These are phyloP conservation scores for Tenthredo distinguenda DNA, from an alignment of 2,888 invertebrate species.

Conservation along the genomic window DNA sequence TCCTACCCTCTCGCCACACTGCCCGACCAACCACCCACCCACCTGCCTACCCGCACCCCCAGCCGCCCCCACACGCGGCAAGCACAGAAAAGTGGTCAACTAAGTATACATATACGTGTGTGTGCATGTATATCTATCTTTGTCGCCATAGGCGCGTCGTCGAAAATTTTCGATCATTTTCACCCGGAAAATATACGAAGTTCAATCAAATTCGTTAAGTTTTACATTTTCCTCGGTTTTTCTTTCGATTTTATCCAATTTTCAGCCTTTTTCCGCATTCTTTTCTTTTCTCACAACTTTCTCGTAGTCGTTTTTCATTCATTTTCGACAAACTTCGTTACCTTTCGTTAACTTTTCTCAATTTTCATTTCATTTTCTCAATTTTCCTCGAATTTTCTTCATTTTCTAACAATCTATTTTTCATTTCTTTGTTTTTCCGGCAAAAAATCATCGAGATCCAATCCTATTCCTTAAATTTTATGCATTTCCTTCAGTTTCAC, in stretches of 20 bases:
- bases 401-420: too few species aligned
- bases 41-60: not conserved
- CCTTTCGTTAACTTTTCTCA: too few species aligned
- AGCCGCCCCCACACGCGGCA: not conserved
- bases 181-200: not conserved
- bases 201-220: not conserved
- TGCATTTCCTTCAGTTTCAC: too few species aligned
- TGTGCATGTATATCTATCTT: not conserved
- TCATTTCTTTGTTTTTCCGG: too few species aligned
- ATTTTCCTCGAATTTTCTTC: too few species aligned
- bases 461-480: too few species aligned
- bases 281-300: not conserved
- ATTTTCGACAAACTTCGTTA: too few species aligned
- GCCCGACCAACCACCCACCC: not conserved
- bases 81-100: conserved; percentile 45
- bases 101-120: conserved; percentile 5
- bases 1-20: not conserved
- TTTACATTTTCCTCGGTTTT: not conserved
- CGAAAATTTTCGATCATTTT: not conserved
- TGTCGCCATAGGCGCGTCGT: conserved; percentile 4
- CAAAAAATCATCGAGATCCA: too few species aligned
- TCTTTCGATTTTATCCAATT: not conserved
- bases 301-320: too few species aligned
- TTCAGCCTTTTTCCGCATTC: not conserved
- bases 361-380: too few species aligned